Conservation (phyloP, 1,140 invertebrate genomes). For the Drosophila serrata region DNA sequence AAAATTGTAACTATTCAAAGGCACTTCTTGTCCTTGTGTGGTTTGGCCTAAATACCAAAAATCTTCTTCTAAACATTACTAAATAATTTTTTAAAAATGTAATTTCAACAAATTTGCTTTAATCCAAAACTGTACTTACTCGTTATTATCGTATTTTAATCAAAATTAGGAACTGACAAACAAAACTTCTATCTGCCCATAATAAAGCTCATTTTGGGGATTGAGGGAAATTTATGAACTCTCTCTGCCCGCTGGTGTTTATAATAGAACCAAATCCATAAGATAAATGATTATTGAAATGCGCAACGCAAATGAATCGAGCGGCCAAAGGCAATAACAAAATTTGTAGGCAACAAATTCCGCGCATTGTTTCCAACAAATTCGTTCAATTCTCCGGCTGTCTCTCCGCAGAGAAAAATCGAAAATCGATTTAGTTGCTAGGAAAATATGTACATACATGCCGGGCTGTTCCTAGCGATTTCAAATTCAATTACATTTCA, state of each 20-base stretch:
- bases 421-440: conserved; percentile 70
- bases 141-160: conserved; percentile 3
- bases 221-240: conserved; percentile 61
- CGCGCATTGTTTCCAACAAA: conserved; percentile 74
- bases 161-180: conserved; percentile 1
- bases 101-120: too few species aligned
- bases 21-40: too few species aligned
- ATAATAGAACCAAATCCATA: conserved; percentile 61
- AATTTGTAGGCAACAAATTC: conserved; percentile 78
- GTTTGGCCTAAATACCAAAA: too few species aligned
- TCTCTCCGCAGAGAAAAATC: conserved; percentile 26
- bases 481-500: conserved; percentile 71
- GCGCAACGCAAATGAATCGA: conserved; percentile 39
- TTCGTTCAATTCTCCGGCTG: conserved; percentile 49
- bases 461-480: conserved; percentile 35
- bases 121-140: too few species aligned
- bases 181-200: conserved; percentile 19
- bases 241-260: conserved; percentile 45
- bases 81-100: too few species aligned
- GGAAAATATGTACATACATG: conserved; percentile 38
- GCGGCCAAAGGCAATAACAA: conserved; percentile 12
- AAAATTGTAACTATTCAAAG: too few species aligned
- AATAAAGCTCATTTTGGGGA: conserved; percentile 50
- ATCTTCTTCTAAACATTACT: too few species aligned
- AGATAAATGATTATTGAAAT: conserved; percentile 80